Conservation (phyloP, 1,140 invertebrate genomes). For the Archivesica marissinica region DNA sequence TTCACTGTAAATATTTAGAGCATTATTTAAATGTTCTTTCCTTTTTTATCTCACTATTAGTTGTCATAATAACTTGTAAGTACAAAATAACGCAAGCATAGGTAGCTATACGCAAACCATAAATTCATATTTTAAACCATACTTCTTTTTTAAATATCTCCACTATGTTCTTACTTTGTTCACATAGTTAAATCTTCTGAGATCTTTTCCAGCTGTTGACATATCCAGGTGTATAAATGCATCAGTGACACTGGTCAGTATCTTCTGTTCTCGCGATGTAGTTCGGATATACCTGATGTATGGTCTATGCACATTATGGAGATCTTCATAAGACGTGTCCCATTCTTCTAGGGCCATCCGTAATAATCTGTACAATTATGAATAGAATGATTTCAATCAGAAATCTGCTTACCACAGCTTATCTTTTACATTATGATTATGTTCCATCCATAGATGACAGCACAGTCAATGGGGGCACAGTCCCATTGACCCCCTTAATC, state of each 20-base stretch:
- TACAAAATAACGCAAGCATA: no score
- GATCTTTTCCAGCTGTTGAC: slow-evolving; percentile 96
- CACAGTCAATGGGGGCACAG: no score
- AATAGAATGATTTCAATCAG: not conserved
- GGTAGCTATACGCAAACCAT: no score
- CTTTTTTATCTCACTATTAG: no score
- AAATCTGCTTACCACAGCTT: not conserved
- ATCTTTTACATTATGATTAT: not conserved
- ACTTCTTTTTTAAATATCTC: no score
- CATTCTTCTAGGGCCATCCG: slow-evolving; percentile 71
- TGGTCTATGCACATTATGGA: slow-evolving; percentile 73
- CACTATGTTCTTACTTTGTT: slow-evolving; percentile 91
- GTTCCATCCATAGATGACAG: no score
- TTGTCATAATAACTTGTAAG: no score
- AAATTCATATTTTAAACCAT: no score
- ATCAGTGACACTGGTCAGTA: slow-evolving; percentile 97
- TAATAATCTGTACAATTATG: slow-evolving; percentile 68
- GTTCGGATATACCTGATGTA: slow-evolving; percentile 76
- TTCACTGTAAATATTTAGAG: no score
- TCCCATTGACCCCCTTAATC: no score
- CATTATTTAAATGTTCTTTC: no score
- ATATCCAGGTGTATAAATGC: slow-evolving; percentile 97
- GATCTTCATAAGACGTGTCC: slow-evolving; percentile 61
- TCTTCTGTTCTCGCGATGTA: slow-evolving; percentile 89
- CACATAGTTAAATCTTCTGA: slow-evolving; percentile 97